These are phyloP conservation scores for Colletes latitarsis DNA, from an alignment of 1,140 invertebrate genomes.

Conservation along the genomic window DNA sequence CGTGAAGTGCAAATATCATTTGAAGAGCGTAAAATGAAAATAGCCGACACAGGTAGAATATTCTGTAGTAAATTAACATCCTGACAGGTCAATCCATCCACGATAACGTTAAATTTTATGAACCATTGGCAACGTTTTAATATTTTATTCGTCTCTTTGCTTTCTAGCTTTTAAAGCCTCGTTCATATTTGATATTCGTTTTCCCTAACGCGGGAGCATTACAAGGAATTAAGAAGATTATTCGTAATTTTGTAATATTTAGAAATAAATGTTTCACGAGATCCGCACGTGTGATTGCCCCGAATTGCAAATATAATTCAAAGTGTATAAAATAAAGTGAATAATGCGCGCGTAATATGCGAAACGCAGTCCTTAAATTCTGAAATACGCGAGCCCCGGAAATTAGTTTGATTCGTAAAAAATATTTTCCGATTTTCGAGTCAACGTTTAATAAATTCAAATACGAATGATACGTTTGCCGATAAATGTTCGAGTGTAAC, in stretches of 20 bases:
- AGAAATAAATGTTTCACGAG: not conserved
- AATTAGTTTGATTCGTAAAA: slow-evolving; percentile 10
- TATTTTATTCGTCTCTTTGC: not conserved
- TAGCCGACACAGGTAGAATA: slow-evolving; percentile 22
- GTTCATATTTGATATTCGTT: not conserved
- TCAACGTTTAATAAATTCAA: slow-evolving; percentile 37
- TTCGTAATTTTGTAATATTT: slow-evolving; percentile 1
- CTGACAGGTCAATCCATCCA: not conserved
- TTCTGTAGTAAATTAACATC: slow-evolving; percentile 35
- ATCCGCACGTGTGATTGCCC: not conserved
- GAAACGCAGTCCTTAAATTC: not conserved
- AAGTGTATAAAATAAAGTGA: not conserved
- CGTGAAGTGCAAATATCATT: slow-evolving; percentile 41
- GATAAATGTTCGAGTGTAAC: slow-evolving; percentile 37
- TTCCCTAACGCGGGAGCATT: too few relatives aligned
- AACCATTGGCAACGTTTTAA: not conserved
- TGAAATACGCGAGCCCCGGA: not conserved
- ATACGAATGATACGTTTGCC: slow-evolving; percentile 1
- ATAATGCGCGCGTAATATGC: not conserved
- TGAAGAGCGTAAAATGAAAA: slow-evolving; percentile 35
- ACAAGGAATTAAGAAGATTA: slow-evolving; percentile 4
- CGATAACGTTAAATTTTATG: slow-evolving; percentile 17
- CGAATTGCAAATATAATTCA: too few relatives aligned
- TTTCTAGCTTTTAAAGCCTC: not conserved
- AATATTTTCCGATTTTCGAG: slow-evolving; percentile 21